A percentile compares a stretch with the other conserved stretches of the same genome.
Evolutionary conservation across 2,888 invertebrate genomes (phyloP).

Genomic region (Aleiodes testaceus): DNA sequence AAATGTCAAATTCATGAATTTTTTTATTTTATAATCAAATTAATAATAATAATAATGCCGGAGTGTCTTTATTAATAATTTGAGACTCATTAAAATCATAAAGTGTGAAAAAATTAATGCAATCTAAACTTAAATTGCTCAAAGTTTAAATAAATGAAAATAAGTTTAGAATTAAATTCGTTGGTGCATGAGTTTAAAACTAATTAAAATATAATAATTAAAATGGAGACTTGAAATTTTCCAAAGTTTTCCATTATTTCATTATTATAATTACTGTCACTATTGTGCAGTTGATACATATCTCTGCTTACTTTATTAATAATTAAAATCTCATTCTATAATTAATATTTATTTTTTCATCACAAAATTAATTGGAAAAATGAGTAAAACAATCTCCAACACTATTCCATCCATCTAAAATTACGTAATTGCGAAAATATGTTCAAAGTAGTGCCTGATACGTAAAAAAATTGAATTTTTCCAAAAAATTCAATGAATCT

Average conservation of each 20-base stretch:
- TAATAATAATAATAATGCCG: too few relatives aligned
- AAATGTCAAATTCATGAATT: too few relatives aligned
- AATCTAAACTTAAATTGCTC: too few relatives aligned
- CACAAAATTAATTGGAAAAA: background rate
- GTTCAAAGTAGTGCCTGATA: slow-evolving; percentile 14
- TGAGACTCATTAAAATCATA: too few relatives aligned
- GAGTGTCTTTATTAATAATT: too few relatives aligned
- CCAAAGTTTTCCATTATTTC: slow-evolving; percentile 12
- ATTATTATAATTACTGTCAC: background rate
- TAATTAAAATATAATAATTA: background rate
- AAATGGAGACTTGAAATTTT: slow-evolving; percentile 1
- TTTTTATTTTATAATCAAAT: too few relatives aligned
- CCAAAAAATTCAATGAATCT: too few relatives aligned
- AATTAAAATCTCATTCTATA: background rate
- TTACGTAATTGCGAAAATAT: slow-evolving; percentile 6
- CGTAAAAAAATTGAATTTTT: background rate
- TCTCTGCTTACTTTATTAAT: slow-evolving; percentile 20
- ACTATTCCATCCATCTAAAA: slow-evolving; percentile 25
- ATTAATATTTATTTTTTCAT: background rate
- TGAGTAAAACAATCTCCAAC: background rate
- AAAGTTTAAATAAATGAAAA: background rate
- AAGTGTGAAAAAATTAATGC: too few relatives aligned
- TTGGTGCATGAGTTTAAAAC: slow-evolving; percentile 6
- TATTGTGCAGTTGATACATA: slow-evolving; percentile 28
- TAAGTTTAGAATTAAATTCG: slow-evolving; percentile 5